Conservation (phyloP, 2,797 vertebrate species). For the Dryobates pubescens region DNA sequence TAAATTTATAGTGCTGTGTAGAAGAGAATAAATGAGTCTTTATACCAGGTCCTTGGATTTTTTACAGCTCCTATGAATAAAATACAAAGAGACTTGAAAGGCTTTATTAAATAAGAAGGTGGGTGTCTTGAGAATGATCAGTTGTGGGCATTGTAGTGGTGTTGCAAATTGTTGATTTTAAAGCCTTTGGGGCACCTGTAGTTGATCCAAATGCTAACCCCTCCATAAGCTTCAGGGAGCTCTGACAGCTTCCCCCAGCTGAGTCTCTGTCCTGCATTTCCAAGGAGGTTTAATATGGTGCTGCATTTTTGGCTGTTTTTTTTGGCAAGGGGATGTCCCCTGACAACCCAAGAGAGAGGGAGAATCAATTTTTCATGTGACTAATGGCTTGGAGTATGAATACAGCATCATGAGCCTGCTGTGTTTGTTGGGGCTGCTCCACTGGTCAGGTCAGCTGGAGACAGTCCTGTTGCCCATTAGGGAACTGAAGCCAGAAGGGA, state of each 20-base stretch:
- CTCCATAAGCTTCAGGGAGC: background rate
- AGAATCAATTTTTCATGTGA: background rate
- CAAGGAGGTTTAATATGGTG: accelerated
- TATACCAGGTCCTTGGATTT: constrained; percentile 39
- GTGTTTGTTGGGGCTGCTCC: background rate
- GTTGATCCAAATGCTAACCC: constrained; percentile 29
- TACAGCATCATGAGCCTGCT: background rate
- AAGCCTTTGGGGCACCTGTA: constrained; percentile 24
- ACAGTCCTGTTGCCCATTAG: background rate
- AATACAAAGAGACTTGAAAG: constrained; percentile 58
- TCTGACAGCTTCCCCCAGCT: background rate
- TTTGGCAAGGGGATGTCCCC: background rate
- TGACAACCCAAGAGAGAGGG: background rate
- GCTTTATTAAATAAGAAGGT: constrained; percentile 61
- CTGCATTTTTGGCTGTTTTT: background rate
- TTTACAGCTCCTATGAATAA: constrained; percentile 69
- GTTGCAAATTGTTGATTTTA: constrained; percentile 13
- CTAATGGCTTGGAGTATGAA: background rate
- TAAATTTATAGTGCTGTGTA: constrained; percentile 61
- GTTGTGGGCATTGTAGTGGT: background rate
- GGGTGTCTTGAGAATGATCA: constrained; percentile 28
- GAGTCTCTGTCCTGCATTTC: background rate
- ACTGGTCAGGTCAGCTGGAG: constrained; percentile 5
- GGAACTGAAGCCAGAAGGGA: background rate
- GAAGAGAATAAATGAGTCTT: constrained; percentile 70